Percentiles rank a stretch among this genome's conserved stretches.
Conservation (phyloP, 2,797 vertebrate genomes). For the Catamblyrhynchus diadema region DNA sequence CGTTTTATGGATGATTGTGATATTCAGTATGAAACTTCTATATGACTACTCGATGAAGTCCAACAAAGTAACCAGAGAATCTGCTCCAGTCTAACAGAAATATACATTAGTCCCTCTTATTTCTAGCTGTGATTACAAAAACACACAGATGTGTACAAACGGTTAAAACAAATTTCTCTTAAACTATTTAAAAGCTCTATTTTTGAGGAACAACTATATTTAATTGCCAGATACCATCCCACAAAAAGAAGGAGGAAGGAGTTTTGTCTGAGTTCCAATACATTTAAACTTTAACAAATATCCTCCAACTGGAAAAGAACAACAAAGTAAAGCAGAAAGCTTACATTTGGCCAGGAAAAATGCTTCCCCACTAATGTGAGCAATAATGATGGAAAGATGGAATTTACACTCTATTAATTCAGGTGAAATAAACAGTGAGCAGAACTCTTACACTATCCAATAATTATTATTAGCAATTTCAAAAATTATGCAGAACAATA, state of each 20-base stretch:
- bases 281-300: neutral
- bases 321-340: neutral
- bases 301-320: neutral
- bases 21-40: neutral
- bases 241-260: neutral
- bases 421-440: neutral
- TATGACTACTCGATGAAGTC: neutral
- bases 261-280: neutral
- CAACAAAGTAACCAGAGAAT: neutral
- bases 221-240: neutral
- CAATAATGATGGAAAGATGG: neutral
- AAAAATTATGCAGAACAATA: neutral
- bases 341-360: neutral
- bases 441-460: neutral
- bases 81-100: neutral
- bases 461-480: neutral
- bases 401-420: neutral
- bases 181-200: neutral
- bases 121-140: neutral
- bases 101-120: neutral
- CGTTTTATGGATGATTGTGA: slow-evolving; percentile 6
- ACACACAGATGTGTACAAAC: neutral
- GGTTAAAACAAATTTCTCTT: neutral
- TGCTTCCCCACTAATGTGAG: neutral
- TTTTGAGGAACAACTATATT: neutral